These are phyloP conservation scores for Rhyzopertha dominica DNA, from an alignment of 1,140 invertebrate genomes.

Conservation along the genomic window DNA sequence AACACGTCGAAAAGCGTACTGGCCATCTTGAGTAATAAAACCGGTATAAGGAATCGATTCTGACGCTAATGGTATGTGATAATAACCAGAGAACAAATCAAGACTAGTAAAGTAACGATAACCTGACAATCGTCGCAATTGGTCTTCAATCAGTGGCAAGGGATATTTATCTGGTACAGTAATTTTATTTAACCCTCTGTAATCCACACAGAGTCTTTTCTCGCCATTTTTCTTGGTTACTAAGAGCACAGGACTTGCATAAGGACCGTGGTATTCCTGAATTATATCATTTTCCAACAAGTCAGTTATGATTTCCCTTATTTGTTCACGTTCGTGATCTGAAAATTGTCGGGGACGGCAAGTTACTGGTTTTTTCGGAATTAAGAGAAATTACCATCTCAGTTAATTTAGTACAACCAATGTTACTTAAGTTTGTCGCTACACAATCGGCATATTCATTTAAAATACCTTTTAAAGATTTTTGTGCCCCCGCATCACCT, in stretches of 20 bases:
- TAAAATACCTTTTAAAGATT: too few species aligned
- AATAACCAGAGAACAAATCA: constrained; percentile 30
- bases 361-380: constrained; percentile 14
- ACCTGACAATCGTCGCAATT: constrained; percentile 40
- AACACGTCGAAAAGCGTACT: constrained; percentile 28
- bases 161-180: constrained; percentile 31
- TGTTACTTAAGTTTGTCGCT: too few species aligned
- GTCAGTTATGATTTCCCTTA: constrained; percentile 23
- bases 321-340: constrained; percentile 15
- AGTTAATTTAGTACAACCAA: too few species aligned
- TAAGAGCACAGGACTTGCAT: constrained; percentile 25
- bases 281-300: constrained; percentile 21
- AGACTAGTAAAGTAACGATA: constrained; percentile 32
- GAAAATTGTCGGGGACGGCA: constrained; percentile 21
- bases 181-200: constrained; percentile 28
- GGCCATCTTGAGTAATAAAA: constrained; percentile 27
- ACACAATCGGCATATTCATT: too few species aligned
- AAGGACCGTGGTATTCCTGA: constrained; percentile 26
- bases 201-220: constrained; percentile 33
- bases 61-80: constrained; percentile 33
- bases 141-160: constrained; percentile 35
- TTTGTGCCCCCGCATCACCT: too few species aligned
- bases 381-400: too few species aligned
- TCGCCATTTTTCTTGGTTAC: constrained; percentile 32
- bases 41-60: constrained; percentile 26